Evolutionary conservation across 1,140 invertebrate genomes (phyloP).

Genomic region (Papilio polyxenes): DNA sequence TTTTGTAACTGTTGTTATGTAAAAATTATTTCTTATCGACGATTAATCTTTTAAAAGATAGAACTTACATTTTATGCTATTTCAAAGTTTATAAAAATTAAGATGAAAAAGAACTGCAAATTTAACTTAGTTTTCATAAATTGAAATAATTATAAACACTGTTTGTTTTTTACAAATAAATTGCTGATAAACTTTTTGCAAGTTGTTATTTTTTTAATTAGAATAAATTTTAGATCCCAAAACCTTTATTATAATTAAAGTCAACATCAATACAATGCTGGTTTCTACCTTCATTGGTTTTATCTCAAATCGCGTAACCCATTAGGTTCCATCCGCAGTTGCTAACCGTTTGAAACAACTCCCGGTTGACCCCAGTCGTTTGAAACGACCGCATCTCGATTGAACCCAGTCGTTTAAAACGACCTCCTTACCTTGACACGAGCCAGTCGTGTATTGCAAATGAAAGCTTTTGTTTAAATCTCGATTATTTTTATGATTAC

Average conservation of each 20-base stretch:
- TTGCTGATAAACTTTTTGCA: no score
- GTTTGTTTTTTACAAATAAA: no score
- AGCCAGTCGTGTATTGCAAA: background rate
- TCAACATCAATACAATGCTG: background rate
- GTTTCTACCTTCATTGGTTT: background rate
- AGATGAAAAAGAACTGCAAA: no score
- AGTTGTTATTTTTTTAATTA: background rate
- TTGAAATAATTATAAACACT: no score
- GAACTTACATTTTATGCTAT: no score
- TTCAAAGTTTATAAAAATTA: no score
- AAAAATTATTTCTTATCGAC: no score
- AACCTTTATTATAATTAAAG: background rate
- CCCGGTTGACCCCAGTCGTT: background rate
- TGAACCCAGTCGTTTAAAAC: background rate
- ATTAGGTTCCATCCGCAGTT: background rate
- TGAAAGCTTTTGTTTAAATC: background rate
- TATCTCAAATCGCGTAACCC: background rate
- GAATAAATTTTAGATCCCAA: background rate
- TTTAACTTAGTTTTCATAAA: no score
- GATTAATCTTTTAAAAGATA: no score
- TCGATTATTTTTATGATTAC: conserved; percentile 1
- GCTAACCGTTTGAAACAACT: conserved; percentile 6
- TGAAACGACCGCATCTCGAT: background rate
- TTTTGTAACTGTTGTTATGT: no score
- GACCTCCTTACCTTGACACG: conserved; percentile 1